Evolutionary conservation across 2,797 vertebrate genomes (phyloP).

Genomic region (Rhinophrynus dorsalis): DNA sequence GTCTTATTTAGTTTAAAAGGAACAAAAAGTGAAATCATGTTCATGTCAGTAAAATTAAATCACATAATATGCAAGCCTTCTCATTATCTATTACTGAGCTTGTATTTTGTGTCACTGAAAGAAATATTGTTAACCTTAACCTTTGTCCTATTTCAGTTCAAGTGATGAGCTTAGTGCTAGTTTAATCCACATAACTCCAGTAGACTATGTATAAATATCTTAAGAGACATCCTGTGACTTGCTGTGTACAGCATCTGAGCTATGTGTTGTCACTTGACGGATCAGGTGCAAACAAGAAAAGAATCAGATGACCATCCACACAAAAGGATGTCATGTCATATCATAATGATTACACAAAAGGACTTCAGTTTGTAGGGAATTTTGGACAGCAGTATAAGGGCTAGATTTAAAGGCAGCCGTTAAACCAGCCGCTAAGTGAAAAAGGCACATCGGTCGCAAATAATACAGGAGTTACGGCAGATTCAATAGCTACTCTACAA

Average conservation of each 20-base stretch:
- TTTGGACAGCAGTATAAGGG: no score
- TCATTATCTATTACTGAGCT: not conserved
- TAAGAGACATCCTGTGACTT: not conserved
- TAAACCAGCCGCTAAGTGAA: no score
- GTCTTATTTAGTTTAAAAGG: not conserved
- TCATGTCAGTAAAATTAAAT: no score
- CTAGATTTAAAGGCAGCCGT: no score
- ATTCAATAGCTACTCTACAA: no score
- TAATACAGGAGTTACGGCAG: no score
- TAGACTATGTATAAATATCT: conserved; percentile 3
- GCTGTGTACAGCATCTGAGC: not conserved
- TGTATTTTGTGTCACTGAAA: not conserved
- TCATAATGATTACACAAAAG: conserved; percentile 1
- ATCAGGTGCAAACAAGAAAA: conserved; percentile 6
- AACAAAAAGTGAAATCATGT: not conserved
- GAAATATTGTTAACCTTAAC: not conserved
- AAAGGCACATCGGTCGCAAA: no score
- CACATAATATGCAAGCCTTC: not conserved
- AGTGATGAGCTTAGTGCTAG: conserved; percentile 8
- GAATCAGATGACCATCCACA: not conserved
- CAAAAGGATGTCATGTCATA: not conserved
- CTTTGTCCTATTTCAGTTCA: conserved; percentile 14
- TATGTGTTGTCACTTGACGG: not conserved
- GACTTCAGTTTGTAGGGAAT: conserved; percentile 1
- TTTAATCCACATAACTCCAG: conserved; percentile 9